Base-by-base conservation (phyloP, 1,140 invertebrate species). In the Cryptotermes secundus region DNA sequence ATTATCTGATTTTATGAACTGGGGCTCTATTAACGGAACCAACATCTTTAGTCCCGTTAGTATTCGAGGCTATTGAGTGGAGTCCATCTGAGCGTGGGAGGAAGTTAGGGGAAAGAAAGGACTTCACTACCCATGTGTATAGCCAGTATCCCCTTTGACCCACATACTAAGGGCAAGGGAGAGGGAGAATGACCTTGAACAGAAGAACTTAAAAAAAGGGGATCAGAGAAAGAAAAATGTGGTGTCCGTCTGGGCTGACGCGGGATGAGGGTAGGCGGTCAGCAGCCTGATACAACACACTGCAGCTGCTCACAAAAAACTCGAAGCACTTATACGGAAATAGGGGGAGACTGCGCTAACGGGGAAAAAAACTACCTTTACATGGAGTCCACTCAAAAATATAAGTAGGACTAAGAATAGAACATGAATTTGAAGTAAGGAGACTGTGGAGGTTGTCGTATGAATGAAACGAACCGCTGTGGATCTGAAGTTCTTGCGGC, bases 271-370 rank as follows among this genome's bases (percentile, higher is more conserved):
- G 59, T 72, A 26, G 59, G 26, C 31, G 59, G 59, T 72, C 59
- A 72, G 31, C 59, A 7, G 59, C 26, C 53, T 72, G 59, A 4
- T 72, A 72, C 19, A 72, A 31, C 31, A 31, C 59, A 10, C 26
- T 72, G n/a, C 59, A 72, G 59, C 59, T 72, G 59, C 59, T 72
- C n/a, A 72, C 59, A 72, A 72, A 72, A 72, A 72, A 72, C 59
- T 31, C 59, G 16, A 2, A 72, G 59, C 59, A 72, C n/a, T 72
- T 72, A 31, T 16, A n/a, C 1, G 59, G 59, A 31, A 72, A 72
- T 6, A 14, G 59, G 59, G 59, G 59, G 59, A 31, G n/a, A 31
- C 12, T 72, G 59, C 9, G 3, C 7, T 72, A 31, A 14, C 59
- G 7, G 16, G 59, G n/a, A 31, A 72, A 72, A 65, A 49, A 49